Evolutionary conservation across 2,888 invertebrate genomes (phyloP).

Genomic region (Ichneumoninae sp.): DNA sequence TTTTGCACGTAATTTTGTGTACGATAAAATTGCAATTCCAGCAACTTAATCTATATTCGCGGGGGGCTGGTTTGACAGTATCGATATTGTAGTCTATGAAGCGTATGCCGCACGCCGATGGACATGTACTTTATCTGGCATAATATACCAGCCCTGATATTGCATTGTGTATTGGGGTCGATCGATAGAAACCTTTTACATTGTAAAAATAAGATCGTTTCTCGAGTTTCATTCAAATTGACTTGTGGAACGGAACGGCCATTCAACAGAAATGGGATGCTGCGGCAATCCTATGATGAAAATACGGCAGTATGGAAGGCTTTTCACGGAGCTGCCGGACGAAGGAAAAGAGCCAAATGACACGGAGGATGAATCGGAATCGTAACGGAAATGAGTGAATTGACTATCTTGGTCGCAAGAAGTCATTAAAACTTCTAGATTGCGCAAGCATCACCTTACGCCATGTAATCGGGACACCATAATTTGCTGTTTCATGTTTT

Average conservation of each 20-base stretch:
- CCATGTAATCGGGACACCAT: neutral
- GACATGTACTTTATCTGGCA: constrained; percentile 12
- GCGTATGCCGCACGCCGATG: neutral
- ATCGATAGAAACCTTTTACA: constrained; percentile 16
- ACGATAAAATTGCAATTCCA: neutral
- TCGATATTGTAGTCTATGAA: neutral
- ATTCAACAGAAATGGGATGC: constrained; percentile 19
- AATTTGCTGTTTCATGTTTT: neutral
- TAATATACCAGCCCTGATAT: constrained; percentile 8
- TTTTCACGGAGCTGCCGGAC: neutral
- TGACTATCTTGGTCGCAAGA: constrained; percentile 78
- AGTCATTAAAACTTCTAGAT: constrained; percentile 84
- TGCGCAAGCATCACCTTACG: constrained; percentile 80
- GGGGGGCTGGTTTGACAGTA: neutral
- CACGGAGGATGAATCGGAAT: constrained; percentile 51
- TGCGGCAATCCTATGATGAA: constrained; percentile 8
- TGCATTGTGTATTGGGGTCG: constrained; percentile 8
- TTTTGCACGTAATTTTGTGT: neutral
- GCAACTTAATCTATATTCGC: neutral
- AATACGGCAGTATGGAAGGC: neutral
- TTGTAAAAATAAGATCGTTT: constrained; percentile 16
- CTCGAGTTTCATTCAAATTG: constrained; percentile 10
- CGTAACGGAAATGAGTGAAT: constrained; percentile 80
- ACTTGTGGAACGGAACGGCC: neutral
- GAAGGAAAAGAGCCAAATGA: neutral